These are phyloP conservation scores for Psittacula cyanocephala DNA, from an alignment of 2,113 vertebrate species.

Conservation along the genomic window DNA sequence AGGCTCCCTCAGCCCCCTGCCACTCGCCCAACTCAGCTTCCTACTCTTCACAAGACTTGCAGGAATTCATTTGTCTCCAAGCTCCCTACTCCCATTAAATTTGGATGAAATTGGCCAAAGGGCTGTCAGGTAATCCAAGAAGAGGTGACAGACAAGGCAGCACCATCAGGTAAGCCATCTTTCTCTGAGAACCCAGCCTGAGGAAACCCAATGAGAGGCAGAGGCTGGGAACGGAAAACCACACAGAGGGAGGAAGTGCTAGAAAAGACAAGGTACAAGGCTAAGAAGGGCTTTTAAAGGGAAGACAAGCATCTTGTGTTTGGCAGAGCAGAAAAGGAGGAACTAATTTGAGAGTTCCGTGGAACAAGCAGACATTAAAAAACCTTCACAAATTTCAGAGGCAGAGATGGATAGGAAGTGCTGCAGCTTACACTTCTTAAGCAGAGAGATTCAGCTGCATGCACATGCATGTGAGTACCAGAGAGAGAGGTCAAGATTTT, in stretches of 20 bases:
- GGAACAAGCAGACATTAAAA: not conserved
- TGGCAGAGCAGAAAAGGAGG: not conserved
- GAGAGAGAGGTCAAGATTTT: not conserved
- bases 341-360: not conserved
- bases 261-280: not conserved
- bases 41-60: not conserved
- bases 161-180: not conserved
- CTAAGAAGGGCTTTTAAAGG: not conserved
- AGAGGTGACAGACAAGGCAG: not conserved
- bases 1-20: not conserved
- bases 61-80: not conserved
- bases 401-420: not conserved
- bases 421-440: not conserved
- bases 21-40: not conserved
- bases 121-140: not conserved
- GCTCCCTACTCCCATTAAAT: not conserved
- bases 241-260: not conserved
- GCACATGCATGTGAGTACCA: not conserved
- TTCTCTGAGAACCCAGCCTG: slow-evolving; percentile 23
- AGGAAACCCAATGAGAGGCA: not conserved
- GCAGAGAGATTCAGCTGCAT: not conserved
- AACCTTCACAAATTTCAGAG: not conserved
- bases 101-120: slow-evolving; percentile 11
- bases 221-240: slow-evolving; percentile 32
- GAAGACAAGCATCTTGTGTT: not conserved